Evolutionary conservation across 1,140 invertebrate genomes (phyloP).

Genomic region (Heliconius nattereri): DNA sequence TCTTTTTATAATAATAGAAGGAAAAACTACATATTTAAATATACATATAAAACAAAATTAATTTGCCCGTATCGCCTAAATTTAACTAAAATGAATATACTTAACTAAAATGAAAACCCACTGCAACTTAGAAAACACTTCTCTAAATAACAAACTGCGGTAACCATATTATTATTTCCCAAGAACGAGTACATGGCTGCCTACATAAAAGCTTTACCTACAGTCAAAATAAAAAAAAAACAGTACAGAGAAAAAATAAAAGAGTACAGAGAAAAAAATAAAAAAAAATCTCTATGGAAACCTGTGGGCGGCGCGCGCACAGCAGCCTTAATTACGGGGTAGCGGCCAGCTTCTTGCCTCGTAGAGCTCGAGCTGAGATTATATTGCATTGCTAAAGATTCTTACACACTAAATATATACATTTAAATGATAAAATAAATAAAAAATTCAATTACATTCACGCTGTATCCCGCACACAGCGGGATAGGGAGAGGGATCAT

Average conservation of each 20-base stretch:
- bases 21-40: background rate
- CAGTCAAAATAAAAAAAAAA: conserved; percentile 37
- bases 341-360: conserved; percentile 47
- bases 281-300: conserved; percentile 42
- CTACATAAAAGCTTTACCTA: conserved; percentile 40
- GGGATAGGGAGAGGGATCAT: too few species aligned
- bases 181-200: conserved; percentile 46
- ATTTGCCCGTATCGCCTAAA: background rate
- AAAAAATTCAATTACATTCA: too few species aligned
- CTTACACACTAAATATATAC: conserved; percentile 8
- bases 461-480: too few species aligned
- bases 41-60: background rate
- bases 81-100: too few species aligned
- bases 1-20: too few species aligned
- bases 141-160: background rate
- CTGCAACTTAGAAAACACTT: background rate
- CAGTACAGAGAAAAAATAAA: background rate
- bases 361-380: conserved; percentile 33
- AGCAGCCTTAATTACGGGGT: conserved; percentile 50
- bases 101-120: background rate
- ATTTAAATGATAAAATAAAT: background rate
- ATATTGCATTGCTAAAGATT: conserved; percentile 27
- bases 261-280: conserved; percentile 32
- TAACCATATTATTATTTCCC: conserved; percentile 42
- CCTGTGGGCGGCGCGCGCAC: conserved; percentile 46